These are phyloP conservation scores for Rhinolophus ferrumequinum DNA, from an alignment of 2,113 vertebrate species.

Conservation along the genomic window DNA sequence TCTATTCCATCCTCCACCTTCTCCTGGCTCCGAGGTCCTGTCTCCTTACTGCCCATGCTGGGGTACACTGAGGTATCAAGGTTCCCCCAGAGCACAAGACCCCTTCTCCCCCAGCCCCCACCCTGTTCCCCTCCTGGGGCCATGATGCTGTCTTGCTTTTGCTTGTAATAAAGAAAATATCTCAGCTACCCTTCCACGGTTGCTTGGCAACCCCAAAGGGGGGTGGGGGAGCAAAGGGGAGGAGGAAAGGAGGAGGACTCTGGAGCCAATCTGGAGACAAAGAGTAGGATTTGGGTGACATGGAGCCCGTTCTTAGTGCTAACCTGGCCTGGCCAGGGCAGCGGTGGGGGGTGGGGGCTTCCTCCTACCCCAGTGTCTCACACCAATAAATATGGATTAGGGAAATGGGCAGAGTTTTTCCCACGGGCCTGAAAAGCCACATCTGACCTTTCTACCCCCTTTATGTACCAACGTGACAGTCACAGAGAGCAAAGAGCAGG, in stretches of 20 bases:
- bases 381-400: slow-evolving; percentile 92
- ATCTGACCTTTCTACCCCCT: slow-evolving; percentile 88
- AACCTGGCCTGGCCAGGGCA: slow-evolving; percentile 83
- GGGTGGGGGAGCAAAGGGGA: slow-evolving; percentile 61
- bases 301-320: slow-evolving; percentile 86
- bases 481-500: slow-evolving; percentile 83
- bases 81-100: slow-evolving; percentile 29
- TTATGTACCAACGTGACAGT: slow-evolving; percentile 88
- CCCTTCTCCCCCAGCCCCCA: slow-evolving; percentile 47
- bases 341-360: slow-evolving; percentile 73
- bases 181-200: slow-evolving; percentile 94
- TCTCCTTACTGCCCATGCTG: background rate
- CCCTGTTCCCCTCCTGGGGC: slow-evolving; percentile 61
- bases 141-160: slow-evolving; percentile 86
- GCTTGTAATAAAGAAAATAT: slow-evolving; percentile 93
- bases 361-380: slow-evolving; percentile 77
- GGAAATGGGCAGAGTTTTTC: slow-evolving; percentile 87
- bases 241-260: slow-evolving; percentile 85
- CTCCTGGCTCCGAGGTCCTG: background rate
- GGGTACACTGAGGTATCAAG: background rate
- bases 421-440: slow-evolving; percentile 87
- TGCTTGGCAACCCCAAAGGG: slow-evolving; percentile 95
- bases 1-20: background rate
- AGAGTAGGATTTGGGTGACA: slow-evolving; percentile 90
- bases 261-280: slow-evolving; percentile 90